Evolutionary conservation across 2,113 vertebrate genomes (phyloP), one percentile per base, ranked within the genome.

Genomic region (Himantopus leucocephalus): DNA sequence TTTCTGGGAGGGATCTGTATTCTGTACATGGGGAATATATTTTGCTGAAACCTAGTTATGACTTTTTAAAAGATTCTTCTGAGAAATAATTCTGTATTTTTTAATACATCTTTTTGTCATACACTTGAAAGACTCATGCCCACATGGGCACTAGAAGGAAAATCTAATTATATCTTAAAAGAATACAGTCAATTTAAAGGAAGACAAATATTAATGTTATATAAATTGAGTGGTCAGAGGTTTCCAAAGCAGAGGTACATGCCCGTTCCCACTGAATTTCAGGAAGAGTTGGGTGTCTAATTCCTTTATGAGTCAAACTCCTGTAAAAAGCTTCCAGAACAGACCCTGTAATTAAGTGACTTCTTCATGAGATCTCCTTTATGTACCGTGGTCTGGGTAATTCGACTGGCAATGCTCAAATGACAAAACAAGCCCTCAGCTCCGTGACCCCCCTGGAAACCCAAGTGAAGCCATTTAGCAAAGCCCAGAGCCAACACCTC

Each of bases 141-240:
- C 80, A 87, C 80, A 70, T 66, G 22, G 86, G n/a, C 26, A 70
- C 53, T 76, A 73, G 84, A 76, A 82, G 29, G 63, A 56, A 94
- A 94, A 95, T 22, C 45, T 87, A 92, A 91, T 94, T 74, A 82
- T 85, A 58, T 91, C 63, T 92, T 77, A 67, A 94, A 93, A 96
- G n/a, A 93, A 94, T 71, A 59, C 55, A 85, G 70, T 76, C 76
- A 92, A 71, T 90, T 94, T 92, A 92, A 88, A 94, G 66, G 73
- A 87, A 81, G 88, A 56, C 39, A 89, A 92, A 81, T 75, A 87
- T 75, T 88, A 94, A 82, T 73, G 76, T 81, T 81, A 19, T 39
- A 85, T 34, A 85, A 91, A 92, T 90, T 35, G 84, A 64, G 95
- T 87, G 70, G 83, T 70, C 59, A 70, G 68, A 93, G 37, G 52